Evolutionary conservation across 1,140 invertebrate species (phyloP).

Genomic region (Drosophila orosa): DNA sequence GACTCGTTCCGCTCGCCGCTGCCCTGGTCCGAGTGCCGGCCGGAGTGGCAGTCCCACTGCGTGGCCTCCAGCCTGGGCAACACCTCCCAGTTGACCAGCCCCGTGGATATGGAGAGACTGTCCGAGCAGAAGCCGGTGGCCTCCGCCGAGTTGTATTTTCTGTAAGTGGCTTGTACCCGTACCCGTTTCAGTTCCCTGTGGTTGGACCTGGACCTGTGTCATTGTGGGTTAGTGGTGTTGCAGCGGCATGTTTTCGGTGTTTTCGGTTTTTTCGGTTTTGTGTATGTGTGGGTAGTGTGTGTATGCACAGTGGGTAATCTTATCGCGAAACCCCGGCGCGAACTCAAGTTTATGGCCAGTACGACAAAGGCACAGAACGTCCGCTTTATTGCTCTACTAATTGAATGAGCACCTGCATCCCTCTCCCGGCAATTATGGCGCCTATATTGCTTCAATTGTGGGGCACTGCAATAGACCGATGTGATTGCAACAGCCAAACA

Average conservation of each 20-base stretch:
- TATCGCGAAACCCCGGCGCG: conserved; percentile 47
- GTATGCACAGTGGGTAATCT: conserved; percentile 60
- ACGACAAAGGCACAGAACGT: conserved; percentile 47
- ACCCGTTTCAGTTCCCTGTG: not conserved
- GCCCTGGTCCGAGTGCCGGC: conserved; percentile 89
- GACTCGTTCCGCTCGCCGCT: conserved; percentile 87
- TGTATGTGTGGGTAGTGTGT: conserved; percentile 27
- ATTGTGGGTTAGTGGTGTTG: conserved; percentile 34
- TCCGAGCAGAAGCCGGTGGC: conserved; percentile 54
- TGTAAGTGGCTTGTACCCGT: conserved; percentile 71
- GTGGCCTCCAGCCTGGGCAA: conserved; percentile 68
- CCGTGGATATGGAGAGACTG: conserved; percentile 25
- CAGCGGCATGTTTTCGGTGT: conserved; percentile 40
- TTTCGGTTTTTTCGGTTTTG: conserved; percentile 18
- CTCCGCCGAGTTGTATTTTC: conserved; percentile 83
- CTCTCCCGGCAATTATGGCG: conserved; percentile 33
- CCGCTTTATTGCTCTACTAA: conserved; percentile 71
- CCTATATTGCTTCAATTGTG: conserved; percentile 70
- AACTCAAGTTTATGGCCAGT: conserved; percentile 65
- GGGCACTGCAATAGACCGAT: conserved; percentile 58
- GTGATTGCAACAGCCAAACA: conserved; percentile 69
- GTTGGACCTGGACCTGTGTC: conserved; percentile 11
- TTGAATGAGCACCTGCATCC: conserved; percentile 58
- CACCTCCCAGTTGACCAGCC: conserved; percentile 33
- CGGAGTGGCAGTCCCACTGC: conserved; percentile 86